Conservation (phyloP, 2,888 invertebrate species). For the Chrysolina americana region DNA sequence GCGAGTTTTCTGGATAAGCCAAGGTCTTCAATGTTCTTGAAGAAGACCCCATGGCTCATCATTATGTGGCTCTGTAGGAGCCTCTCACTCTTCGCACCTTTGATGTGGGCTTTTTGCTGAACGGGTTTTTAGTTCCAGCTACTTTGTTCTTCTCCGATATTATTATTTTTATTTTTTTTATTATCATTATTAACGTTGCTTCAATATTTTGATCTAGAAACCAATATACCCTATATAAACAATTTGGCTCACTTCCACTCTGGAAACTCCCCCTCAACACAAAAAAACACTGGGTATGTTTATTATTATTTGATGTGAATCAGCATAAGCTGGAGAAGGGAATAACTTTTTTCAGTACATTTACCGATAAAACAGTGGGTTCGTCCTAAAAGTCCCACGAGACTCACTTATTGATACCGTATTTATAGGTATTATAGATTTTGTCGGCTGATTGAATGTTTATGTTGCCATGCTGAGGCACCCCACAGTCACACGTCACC, state of each 20-base stretch:
- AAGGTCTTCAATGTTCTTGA: too few species aligned
- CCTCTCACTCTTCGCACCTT: too few species aligned
- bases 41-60: too few species aligned
- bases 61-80: too few species aligned
- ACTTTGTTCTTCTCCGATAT: too few species aligned
- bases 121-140: too few species aligned
- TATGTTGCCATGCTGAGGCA: conserved; percentile 53
- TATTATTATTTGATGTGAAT: conserved; percentile 36
- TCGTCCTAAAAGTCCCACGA: conserved; percentile 63
- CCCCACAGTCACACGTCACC: conserved; percentile 51
- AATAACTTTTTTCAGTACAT: conserved; percentile 66
- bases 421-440: conserved; percentile 69
- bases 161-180: too few species aligned
- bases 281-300: conserved; percentile 1
- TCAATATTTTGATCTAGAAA: too few species aligned
- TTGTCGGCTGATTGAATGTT: conserved; percentile 57
- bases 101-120: too few species aligned
- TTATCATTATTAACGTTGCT: too few species aligned
- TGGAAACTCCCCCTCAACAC: not conserved
- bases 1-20: too few species aligned
- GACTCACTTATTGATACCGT: conserved; percentile 69
- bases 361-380: conserved; percentile 67
- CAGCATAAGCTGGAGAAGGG: conserved; percentile 49
- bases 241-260: conserved; percentile 21
- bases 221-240: too few species aligned